These are phyloP conservation scores for Ia io DNA, from an alignment of 2,113 vertebrate species.

Conservation along the genomic window DNA sequence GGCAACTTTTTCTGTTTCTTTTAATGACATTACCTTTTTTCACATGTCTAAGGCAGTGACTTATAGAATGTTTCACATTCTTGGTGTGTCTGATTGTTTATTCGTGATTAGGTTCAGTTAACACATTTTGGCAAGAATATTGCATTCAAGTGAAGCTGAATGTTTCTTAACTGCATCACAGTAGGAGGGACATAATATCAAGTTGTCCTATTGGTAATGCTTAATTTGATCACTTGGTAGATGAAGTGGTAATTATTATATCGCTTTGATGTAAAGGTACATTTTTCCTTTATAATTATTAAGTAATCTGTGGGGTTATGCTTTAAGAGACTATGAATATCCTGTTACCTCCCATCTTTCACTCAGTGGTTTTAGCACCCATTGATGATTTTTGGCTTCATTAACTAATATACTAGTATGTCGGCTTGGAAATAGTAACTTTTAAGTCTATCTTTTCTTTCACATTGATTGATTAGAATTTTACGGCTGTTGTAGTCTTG, in stretches of 20 bases:
- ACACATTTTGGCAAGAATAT: neutral
- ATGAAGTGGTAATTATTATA: neutral
- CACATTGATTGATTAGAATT: conserved; percentile 15
- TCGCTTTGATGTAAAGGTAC: neutral
- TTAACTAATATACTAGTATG: neutral
- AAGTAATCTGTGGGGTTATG: neutral
- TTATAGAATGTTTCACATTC: neutral
- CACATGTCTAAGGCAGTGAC: neutral
- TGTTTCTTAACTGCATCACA: neutral
- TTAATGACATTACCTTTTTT: neutral
- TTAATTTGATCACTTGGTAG: neutral
- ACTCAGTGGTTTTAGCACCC: neutral
- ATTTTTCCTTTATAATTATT: neutral
- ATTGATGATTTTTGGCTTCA: neutral
- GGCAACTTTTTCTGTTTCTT: neutral
- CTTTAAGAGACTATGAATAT: neutral
- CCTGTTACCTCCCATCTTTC: neutral
- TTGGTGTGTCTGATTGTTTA: neutral
- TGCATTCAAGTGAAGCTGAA: neutral
- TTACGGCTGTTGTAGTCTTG: neutral
- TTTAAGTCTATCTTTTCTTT: neutral
- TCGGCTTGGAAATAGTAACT: neutral
- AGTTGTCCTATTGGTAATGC: neutral
- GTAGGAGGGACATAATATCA: neutral
- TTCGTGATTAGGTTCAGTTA: neutral